Conservation (phyloP, 1,140 invertebrate genomes). For the Papilio aristodemus region DNA sequence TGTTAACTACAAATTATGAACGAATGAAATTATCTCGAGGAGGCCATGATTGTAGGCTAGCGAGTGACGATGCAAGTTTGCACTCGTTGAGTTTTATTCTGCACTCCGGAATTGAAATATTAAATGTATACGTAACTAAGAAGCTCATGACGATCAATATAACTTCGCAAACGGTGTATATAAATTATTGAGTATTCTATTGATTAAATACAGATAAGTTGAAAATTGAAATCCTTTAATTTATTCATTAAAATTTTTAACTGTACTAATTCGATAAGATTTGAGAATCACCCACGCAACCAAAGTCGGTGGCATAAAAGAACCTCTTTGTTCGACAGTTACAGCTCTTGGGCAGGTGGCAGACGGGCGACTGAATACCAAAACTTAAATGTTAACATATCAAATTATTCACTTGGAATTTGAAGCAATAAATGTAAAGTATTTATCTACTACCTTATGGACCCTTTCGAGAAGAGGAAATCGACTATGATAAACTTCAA, state of each 20-base stretch:
- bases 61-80: constrained; percentile 56
- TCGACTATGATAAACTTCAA: background rate
- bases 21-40: constrained; percentile 68
- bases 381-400: constrained; percentile 36
- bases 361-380: constrained; percentile 40
- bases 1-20: constrained; percentile 71
- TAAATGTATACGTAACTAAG: background rate
- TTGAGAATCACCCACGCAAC: constrained; percentile 38
- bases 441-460: background rate
- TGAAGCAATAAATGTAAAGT: background rate
- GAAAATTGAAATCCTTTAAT: background rate
- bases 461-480: background rate
- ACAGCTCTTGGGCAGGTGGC: constrained; percentile 33
- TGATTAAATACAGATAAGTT: background rate
- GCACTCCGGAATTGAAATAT: constrained; percentile 1
- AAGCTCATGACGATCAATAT: background rate
- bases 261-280: background rate
- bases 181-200: background rate
- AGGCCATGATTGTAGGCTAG: constrained; percentile 66
- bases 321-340: constrained; percentile 33
- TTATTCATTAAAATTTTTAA: background rate
- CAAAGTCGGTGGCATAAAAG: constrained; percentile 46
- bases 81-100: constrained; percentile 34
- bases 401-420: constrained; percentile 25
- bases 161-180: no score